Evolutionary conservation across 2,888 invertebrate genomes (phyloP).

Genomic region (Colletes collaris): DNA sequence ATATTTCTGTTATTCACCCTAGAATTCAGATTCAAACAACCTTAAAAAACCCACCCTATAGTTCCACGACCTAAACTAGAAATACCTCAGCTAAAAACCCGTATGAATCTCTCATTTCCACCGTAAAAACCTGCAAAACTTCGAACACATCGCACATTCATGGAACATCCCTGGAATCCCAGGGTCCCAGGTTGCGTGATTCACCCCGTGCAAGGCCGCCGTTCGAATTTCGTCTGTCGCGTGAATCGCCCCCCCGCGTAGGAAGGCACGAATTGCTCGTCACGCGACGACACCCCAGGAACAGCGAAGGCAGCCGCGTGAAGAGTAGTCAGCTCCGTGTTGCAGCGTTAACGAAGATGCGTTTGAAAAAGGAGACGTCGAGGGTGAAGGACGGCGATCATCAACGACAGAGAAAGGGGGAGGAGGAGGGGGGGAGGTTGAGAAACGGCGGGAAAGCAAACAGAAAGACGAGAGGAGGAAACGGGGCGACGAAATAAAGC

Average conservation of each 20-base stretch:
- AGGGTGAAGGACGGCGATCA: constrained; percentile 21
- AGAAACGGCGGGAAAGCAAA: not conserved
- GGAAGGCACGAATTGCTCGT: not conserved
- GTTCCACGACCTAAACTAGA: no score
- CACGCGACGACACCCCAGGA: constrained; percentile 4
- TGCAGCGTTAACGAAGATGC: constrained; percentile 54
- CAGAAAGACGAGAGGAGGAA: not conserved
- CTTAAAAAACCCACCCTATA: no score
- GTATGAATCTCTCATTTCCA: no score
- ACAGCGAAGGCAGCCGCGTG: constrained; percentile 23
- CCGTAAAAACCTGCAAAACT: no score
- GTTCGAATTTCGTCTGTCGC: not conserved
- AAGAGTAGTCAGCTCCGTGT: constrained; percentile 15
- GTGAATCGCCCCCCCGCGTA: not conserved
- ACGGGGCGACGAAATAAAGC: constrained; percentile 31
- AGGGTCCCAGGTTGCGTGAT: not conserved
- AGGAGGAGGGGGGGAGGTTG: not conserved
- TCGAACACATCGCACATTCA: no score
- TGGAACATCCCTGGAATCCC: no score
- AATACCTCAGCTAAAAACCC: no score
- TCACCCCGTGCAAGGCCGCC: no score
- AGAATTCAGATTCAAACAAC: no score
- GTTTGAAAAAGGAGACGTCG: constrained; percentile 36
- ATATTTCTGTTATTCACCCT: no score
- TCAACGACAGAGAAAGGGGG: not conserved